These are phyloP conservation scores for Tilapia sparmanii DNA, from an alignment of 2,113 vertebrate genomes.

Conservation along the genomic window DNA sequence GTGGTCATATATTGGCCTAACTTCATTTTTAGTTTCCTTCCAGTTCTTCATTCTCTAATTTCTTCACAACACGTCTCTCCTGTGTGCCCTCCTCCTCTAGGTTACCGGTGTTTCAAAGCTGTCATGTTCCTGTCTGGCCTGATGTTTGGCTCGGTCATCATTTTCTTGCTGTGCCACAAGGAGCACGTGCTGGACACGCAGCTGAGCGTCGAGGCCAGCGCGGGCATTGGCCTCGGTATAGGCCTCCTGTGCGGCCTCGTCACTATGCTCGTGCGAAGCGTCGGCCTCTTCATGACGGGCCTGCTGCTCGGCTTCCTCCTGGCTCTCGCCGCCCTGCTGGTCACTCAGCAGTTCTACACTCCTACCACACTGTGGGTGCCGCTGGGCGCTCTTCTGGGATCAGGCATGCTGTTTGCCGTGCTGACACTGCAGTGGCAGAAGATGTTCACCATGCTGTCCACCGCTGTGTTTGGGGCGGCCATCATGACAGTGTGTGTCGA, in stretches of 20 bases:
- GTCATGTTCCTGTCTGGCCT: slow-evolving; percentile 88
- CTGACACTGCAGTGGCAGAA: slow-evolving; percentile 83
- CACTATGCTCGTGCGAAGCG: slow-evolving; percentile 84
- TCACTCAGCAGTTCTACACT: slow-evolving; percentile 75
- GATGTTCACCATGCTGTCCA: slow-evolving; percentile 79
- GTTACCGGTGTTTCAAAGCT: slow-evolving; percentile 89
- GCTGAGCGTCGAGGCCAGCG: slow-evolving; percentile 84
- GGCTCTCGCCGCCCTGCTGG: slow-evolving; percentile 73
- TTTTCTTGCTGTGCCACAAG: slow-evolving; percentile 86
- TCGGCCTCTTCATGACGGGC: slow-evolving; percentile 87
- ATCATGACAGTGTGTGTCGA: slow-evolving; percentile 80
- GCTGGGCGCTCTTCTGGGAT: slow-evolving; percentile 74
- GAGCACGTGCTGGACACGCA: slow-evolving; percentile 83
- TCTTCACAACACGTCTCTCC: background rate
- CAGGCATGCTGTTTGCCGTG: slow-evolving; percentile 81
- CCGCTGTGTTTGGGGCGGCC: slow-evolving; percentile 78
- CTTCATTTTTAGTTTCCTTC: background rate
- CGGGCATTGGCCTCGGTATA: slow-evolving; percentile 82
- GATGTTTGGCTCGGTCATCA: slow-evolving; percentile 81
- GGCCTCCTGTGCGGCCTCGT: slow-evolving; percentile 85
- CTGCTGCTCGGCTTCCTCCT: slow-evolving; percentile 82
- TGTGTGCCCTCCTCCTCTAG: slow-evolving; percentile 37
- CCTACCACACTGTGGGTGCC: slow-evolving; percentile 83
- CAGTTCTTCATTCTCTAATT: background rate
- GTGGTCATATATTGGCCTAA: background rate